Percentiles rank a stretch among this genome's conserved stretches.
phyloP scores from a whole-genome alignment of 2,113 vertebrate species.

The Eudyptes chrysolophus region DNA sequence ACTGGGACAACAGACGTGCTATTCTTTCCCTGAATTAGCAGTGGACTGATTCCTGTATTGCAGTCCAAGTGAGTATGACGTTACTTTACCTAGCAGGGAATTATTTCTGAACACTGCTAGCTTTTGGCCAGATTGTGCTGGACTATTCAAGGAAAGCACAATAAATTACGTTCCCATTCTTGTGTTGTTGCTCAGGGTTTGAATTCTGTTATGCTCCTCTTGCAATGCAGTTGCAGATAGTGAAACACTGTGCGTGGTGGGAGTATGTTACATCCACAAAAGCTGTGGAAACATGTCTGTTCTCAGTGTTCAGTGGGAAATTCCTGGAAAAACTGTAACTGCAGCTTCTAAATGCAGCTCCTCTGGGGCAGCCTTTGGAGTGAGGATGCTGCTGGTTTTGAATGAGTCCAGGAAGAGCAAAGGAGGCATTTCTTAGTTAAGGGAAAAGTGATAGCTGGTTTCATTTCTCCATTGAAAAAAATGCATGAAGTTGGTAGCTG shows the following conservation, averaged over 20 bases:
- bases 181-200: neutral
- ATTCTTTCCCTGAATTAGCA: neutral
- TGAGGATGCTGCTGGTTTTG: neutral
- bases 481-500: neutral
- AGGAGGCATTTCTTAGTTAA: neutral
- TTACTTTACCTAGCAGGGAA: neutral
- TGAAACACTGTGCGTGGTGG: neutral
- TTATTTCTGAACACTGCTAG: neutral
- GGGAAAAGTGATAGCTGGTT: neutral
- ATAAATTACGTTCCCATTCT: neutral
- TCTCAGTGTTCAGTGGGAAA: neutral
- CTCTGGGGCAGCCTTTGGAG: neutral
- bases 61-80: neutral
- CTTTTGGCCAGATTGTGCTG: neutral
- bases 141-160: neutral
- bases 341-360: neutral
- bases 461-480: neutral
- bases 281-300: neutral
- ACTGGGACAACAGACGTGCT: neutral
- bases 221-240: neutral
- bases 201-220: neutral
- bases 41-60: neutral
- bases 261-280: neutral
- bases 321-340: neutral
- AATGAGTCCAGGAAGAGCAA: neutral